Conservation (phyloP, 2,888 invertebrate species). For the Ganaspis brasiliensis region DNA sequence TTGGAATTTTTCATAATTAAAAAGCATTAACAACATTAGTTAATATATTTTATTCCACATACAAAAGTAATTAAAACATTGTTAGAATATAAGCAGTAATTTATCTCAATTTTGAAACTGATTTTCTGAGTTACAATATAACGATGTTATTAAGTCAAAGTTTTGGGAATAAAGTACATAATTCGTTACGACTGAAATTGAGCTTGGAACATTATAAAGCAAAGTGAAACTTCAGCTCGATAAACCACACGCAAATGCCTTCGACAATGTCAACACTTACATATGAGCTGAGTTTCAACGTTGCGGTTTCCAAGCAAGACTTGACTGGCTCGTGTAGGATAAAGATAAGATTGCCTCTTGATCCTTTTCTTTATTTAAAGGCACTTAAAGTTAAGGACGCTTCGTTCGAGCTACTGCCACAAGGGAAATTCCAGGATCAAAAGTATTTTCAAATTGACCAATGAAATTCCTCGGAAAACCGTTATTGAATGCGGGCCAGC, state of each 20-base stretch:
- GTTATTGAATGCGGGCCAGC: constrained; percentile 2
- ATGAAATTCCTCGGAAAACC: constrained; percentile 39
- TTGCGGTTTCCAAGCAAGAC: constrained; percentile 19
- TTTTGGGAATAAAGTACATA: constrained; percentile 7
- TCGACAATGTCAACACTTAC: constrained; percentile 38
- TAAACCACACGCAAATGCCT: constrained; percentile 37
- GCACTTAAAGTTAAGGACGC: constrained; percentile 52
- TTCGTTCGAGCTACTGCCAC: constrained; percentile 1
- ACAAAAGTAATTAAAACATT: too few species aligned
- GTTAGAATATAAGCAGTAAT: neutral
- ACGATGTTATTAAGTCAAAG: neutral
- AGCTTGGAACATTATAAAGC: constrained; percentile 4
- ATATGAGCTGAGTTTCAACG: constrained; percentile 28
- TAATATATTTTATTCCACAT: too few species aligned
- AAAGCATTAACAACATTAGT: too few species aligned
- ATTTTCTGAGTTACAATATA: neutral
- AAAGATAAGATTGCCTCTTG: constrained; percentile 45
- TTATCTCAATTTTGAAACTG: neutral
- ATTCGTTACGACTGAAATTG: constrained; percentile 9
- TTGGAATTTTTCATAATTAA: too few species aligned
- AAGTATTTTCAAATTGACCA: constrained; percentile 40
- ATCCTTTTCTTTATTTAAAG: constrained; percentile 68
- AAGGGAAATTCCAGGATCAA: constrained; percentile 39
- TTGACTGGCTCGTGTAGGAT: constrained; percentile 23
- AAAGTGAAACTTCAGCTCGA: constrained; percentile 36